A percentile compares a stretch with the other conserved stretches of the same genome.
These are phyloP conservation scores for Seira ritae DNA, from an alignment of 2,888 invertebrate genomes.

Conservation along the genomic window DNA sequence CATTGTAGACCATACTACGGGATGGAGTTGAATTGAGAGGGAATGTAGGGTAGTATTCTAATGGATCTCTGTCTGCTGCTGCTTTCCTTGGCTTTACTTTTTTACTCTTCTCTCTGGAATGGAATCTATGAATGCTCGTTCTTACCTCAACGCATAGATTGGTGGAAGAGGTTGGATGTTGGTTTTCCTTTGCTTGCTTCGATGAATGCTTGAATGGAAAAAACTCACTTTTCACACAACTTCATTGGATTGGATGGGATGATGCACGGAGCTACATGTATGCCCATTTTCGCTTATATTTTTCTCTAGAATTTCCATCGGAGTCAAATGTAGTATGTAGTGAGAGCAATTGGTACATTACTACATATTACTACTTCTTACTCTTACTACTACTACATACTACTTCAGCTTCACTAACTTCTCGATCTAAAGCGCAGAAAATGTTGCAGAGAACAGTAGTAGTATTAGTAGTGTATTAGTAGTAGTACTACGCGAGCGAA, in stretches of 20 bases:
- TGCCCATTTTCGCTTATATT: neutral
- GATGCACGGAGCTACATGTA: neutral
- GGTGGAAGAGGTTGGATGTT: slow-evolving; percentile 40
- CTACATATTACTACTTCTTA: no score
- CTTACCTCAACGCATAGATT: slow-evolving; percentile 52
- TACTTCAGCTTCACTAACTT: no score
- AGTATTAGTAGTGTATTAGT: no score
- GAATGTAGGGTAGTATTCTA: slow-evolving; percentile 30
- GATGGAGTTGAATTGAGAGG: neutral
- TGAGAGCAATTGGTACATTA: no score
- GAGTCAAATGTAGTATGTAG: no score
- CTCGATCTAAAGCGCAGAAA: slow-evolving; percentile 1
- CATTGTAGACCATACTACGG: slow-evolving; percentile 5
- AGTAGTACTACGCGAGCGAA: no score
- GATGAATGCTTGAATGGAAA: slow-evolving; percentile 15
- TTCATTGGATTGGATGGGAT: neutral
- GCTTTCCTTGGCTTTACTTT: neutral
- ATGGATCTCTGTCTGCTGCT: neutral
- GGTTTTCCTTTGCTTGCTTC: neutral
- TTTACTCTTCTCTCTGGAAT: slow-evolving; percentile 28
- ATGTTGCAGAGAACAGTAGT: slow-evolving; percentile 38
- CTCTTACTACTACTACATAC: no score
- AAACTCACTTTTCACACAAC: neutral
- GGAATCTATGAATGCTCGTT: slow-evolving; percentile 42
- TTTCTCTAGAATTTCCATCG: no score